Percentiles rank a stretch among this genome's conserved stretches.
phyloP scores from a whole-genome alignment of 2,888 invertebrate genomes.

The Gonocerus acuteangulatus region DNA sequence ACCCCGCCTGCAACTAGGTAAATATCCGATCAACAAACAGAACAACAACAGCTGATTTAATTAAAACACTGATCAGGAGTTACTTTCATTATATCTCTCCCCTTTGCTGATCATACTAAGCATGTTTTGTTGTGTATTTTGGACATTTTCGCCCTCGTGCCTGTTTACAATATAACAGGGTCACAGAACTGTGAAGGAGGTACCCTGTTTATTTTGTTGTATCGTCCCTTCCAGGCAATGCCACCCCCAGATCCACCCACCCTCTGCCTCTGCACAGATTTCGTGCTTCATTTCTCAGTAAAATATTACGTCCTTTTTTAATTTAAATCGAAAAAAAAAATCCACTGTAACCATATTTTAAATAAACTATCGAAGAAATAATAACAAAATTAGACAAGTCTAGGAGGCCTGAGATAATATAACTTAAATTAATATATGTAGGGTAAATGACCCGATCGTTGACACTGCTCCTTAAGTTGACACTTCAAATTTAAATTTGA shows the following conservation, averaged over 20 bases:
- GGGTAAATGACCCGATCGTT: too few species aligned
- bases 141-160: conserved; percentile 21
- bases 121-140: conserved; percentile 31
- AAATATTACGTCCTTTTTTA: too few species aligned
- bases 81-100: neutral
- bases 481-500: too few species aligned
- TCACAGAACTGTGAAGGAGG: conserved; percentile 27
- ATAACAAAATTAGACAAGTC: too few species aligned
- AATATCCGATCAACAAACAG: conserved; percentile 29
- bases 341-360: too few species aligned
- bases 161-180: conserved; percentile 37
- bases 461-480: too few species aligned
- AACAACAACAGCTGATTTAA: conserved; percentile 17
- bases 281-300: neutral
- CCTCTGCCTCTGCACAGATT: neutral
- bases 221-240: conserved; percentile 11
- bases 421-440: too few species aligned
- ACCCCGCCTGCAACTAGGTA: conserved; percentile 2
- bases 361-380: too few species aligned
- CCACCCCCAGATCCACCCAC: too few species aligned
- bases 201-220: conserved; percentile 33
- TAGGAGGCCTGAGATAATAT: too few species aligned
- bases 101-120: neutral
- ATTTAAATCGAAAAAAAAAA: too few species aligned
- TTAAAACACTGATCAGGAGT: neutral